These are phyloP conservation scores for Phymastichus coffea DNA, from an alignment of 1,140 invertebrate species.

Conservation along the genomic window DNA sequence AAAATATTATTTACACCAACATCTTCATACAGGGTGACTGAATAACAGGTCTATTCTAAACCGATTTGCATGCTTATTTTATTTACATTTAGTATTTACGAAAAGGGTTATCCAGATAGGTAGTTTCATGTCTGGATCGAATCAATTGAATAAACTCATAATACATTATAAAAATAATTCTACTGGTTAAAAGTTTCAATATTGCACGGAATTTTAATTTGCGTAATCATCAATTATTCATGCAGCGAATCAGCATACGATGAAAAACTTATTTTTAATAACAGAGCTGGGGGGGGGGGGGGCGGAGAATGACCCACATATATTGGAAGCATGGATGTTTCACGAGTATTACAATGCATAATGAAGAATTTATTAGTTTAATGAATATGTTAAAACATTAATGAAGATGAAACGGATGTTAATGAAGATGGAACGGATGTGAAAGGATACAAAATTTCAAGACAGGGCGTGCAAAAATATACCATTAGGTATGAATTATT, in stretches of 20 bases:
- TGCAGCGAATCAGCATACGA: conserved; percentile 3
- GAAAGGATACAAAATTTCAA: no score
- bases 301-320: conserved; percentile 42
- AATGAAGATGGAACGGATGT: no score
- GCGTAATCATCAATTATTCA: neutral
- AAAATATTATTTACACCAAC: no score
- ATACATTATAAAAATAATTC: neutral
- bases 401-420: no score
- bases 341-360: conserved; percentile 12
- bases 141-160: neutral
- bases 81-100: neutral
- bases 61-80: no score
- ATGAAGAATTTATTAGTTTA: conserved; percentile 2
- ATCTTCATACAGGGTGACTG: no score
- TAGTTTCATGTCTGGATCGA: conserved; percentile 17
- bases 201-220: conserved; percentile 2
- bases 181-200: neutral
- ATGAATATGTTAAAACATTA: no score
- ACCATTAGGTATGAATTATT: conserved; percentile 8
- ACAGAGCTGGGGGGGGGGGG: no score
- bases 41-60: no score
- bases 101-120: neutral
- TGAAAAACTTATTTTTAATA: neutral
- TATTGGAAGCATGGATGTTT: conserved; percentile 8
- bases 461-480: conserved; percentile 7